A percentile compares a stretch with the other conserved stretches of the same genome.
Conservation (phyloP, 2,888 invertebrate species). For the Bombyx huttoni region DNA sequence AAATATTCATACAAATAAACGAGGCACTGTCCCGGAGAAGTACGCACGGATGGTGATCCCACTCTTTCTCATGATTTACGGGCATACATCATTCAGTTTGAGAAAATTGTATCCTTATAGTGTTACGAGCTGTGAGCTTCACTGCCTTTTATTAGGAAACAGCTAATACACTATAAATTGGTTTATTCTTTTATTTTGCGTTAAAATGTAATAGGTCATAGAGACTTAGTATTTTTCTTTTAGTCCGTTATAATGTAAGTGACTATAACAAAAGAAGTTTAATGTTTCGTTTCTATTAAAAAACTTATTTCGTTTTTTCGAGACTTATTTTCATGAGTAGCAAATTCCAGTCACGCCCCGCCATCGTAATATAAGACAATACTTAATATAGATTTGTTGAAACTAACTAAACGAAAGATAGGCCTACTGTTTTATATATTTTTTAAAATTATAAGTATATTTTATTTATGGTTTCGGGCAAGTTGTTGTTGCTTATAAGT, state of each 20-base stretch:
- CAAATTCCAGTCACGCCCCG: too few species aligned
- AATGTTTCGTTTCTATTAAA: background rate
- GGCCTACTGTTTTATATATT: too few species aligned
- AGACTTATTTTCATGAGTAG: too few species aligned
- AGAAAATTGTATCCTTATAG: constrained; percentile 17
- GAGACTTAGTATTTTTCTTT: background rate
- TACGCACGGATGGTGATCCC: background rate
- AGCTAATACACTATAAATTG: background rate
- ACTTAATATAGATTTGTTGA: too few species aligned
- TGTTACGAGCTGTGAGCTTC: constrained; percentile 11
- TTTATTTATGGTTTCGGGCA: too few species aligned
- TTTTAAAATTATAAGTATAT: too few species aligned
- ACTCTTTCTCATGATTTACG: constrained; percentile 31
- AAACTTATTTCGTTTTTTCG: too few species aligned
- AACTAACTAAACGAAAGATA: too few species aligned
- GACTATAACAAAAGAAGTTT: background rate
- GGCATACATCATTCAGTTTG: constrained; percentile 24
- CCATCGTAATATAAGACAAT: too few species aligned
- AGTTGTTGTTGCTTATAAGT: too few species aligned
- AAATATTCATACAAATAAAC: background rate
- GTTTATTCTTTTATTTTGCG: background rate
- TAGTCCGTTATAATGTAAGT: background rate
- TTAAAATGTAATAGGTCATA: background rate
- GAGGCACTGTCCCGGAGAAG: background rate
- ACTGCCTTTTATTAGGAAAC: background rate